Percentiles rank a stretch among this genome's conserved stretches.
phyloP scores from a whole-genome alignment of 2,113 vertebrate species.

The Hoplias malabaricus region DNA sequence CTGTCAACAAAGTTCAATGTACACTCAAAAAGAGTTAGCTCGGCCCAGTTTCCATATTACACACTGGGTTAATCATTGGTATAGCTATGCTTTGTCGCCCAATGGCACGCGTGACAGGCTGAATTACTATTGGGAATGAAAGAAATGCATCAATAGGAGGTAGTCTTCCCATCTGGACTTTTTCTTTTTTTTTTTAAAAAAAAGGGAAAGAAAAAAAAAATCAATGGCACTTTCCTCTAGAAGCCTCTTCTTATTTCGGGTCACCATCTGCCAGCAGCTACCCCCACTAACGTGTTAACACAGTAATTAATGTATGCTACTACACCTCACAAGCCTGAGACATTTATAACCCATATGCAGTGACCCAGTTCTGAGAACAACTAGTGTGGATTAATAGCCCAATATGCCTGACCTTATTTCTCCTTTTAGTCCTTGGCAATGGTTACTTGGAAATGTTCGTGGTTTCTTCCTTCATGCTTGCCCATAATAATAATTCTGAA shows the following conservation, averaged over 20 bases:
- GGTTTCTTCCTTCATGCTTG: neutral
- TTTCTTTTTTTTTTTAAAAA: too few relatives aligned
- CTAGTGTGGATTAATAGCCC: conserved; percentile 6
- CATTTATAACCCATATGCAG: neutral
- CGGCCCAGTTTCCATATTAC: neutral
- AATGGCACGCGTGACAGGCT: conserved; percentile 8
- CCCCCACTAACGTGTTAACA: neutral
- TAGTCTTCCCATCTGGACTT: conserved; percentile 50
- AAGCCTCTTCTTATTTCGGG: conserved; percentile 29
- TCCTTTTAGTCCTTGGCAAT: neutral
- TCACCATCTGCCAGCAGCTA: conserved; percentile 50
- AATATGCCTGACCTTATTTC: conserved; percentile 14
- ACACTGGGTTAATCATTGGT: conserved; percentile 7
- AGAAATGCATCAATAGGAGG: conserved; percentile 45
- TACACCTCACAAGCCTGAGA: conserved; percentile 17
- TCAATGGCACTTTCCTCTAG: conserved; percentile 43
- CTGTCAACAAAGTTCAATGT: neutral
- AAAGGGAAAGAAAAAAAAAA: conserved; percentile 28
- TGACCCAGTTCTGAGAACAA: neutral
- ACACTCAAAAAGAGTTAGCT: neutral
- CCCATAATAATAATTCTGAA: neutral
- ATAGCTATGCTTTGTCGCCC: neutral
- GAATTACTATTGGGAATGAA: conserved; percentile 30
- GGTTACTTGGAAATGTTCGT: neutral
- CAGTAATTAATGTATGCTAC: conserved; percentile 30